A percentile compares a stretch with the other conserved stretches of the same genome.
Conservation (phyloP, 1,140 invertebrate genomes). For the Penaeus japonicus region DNA sequence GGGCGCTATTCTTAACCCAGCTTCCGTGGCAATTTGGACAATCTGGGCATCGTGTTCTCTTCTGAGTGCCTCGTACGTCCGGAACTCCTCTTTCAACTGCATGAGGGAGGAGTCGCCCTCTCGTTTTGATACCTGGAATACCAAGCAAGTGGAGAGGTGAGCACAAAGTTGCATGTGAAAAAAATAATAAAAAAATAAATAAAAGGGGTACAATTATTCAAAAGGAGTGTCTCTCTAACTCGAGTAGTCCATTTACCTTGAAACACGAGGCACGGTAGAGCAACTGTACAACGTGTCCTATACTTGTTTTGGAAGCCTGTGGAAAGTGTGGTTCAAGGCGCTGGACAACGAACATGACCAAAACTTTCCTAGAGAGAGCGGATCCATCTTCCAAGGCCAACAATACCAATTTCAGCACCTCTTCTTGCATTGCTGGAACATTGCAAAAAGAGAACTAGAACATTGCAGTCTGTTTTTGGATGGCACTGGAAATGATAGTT, state of each 20-base stretch:
- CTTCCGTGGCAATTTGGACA: constrained; percentile 96
- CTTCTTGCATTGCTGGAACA: constrained; percentile 92
- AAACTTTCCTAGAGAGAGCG: constrained; percentile 94
- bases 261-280: constrained; percentile 98
- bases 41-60: constrained; percentile 98
- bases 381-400: constrained; percentile 95
- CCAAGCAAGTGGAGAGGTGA: neutral
- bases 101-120: constrained; percentile 97
- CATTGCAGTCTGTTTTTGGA: neutral
- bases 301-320: constrained; percentile 68
- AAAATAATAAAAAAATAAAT: neutral
- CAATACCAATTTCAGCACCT: constrained; percentile 93
- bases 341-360: constrained; percentile 99
- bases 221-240: neutral
- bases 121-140: constrained; percentile 86
- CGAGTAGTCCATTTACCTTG: constrained; percentile 73
- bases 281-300: constrained; percentile 96
- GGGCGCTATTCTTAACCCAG: constrained; percentile 93
- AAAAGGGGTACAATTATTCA: no score
- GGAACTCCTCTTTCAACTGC: constrained; percentile 98
- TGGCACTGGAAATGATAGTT: no score
- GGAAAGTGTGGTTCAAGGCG: constrained; percentile 93
- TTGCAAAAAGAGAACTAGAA: neutral
- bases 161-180: neutral
- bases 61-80: constrained; percentile 90